Percentiles rank a stretch among this genome's conserved stretches.
Evolutionary conservation across 2,888 invertebrate genomes (phyloP).

Genomic region (Pachymerium ferrugineum): DNA sequence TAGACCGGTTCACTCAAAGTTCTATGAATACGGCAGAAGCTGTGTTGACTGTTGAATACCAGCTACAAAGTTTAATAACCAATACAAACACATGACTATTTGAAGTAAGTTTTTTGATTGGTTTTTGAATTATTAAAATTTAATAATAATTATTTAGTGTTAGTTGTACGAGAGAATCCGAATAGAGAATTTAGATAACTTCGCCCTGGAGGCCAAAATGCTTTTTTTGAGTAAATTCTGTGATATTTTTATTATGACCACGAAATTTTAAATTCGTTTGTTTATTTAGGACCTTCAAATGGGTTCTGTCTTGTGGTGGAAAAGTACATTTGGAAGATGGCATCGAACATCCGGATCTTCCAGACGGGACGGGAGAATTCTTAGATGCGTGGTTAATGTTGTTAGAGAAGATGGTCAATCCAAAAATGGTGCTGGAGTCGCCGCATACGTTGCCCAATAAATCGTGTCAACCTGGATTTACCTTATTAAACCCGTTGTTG

Average conservation of each 20-base stretch:
- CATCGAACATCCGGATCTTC: constrained; percentile 59
- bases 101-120: constrained; percentile 40
- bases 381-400: constrained; percentile 75
- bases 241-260: constrained; percentile 16
- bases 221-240: constrained; percentile 55
- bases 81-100: constrained; percentile 48
- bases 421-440: constrained; percentile 70
- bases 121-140: background rate
- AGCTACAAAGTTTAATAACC: constrained; percentile 59
- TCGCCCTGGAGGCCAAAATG: constrained; percentile 61
- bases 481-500: constrained; percentile 58
- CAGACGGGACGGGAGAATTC: constrained; percentile 70
- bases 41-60: constrained; percentile 55
- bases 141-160: background rate
- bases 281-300: constrained; percentile 64
- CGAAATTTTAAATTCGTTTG: no score
- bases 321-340: constrained; percentile 54
- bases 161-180: constrained; percentile 44
- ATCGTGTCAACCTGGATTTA: constrained; percentile 45
- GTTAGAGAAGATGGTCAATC: constrained; percentile 77
- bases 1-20: constrained; percentile 35
- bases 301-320: constrained; percentile 49
- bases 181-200: constrained; percentile 41
- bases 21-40: constrained; percentile 49
- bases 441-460: constrained; percentile 64